Evolutionary conservation across 64 coral and sea anemone genomes (phyloP).

Genomic region (Montipora cactus): DNA sequence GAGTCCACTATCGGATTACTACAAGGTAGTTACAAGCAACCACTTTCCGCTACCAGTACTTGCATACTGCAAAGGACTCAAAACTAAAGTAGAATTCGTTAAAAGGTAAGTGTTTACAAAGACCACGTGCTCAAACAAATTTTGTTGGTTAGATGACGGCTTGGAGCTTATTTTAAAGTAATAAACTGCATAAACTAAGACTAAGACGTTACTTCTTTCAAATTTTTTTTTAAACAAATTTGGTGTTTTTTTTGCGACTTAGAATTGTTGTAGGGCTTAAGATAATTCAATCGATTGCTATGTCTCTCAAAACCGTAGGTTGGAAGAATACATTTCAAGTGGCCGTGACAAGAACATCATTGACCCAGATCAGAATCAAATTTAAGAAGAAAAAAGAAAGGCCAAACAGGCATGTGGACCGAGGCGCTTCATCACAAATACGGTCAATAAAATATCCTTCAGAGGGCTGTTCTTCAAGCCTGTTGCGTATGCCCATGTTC

Average conservation of each 20-base stretch:
- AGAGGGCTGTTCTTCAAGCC: slow-evolving; percentile 50
- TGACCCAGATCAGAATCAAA: slow-evolving; percentile 43
- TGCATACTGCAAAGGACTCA: slow-evolving; percentile 19
- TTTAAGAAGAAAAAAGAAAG: slow-evolving; percentile 55
- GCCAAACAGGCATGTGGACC: not conserved
- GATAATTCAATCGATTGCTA: not conserved
- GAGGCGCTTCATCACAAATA: not conserved
- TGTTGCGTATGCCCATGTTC: slow-evolving; percentile 24
- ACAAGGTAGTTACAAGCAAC: too few species aligned
- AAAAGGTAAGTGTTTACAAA: slow-evolving; percentile 5
- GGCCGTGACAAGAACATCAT: slow-evolving; percentile 56
- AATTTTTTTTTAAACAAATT: too few species aligned
- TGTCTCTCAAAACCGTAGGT: slow-evolving; percentile 7
- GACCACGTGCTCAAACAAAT: too few species aligned
- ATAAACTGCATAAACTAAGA: too few species aligned
- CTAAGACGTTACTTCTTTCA: too few species aligned
- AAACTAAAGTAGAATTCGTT: slow-evolving; percentile 41
- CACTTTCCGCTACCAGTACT: too few species aligned
- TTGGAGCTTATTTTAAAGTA: too few species aligned
- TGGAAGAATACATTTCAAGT: slow-evolving; percentile 56
- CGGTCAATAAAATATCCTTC: slow-evolving; percentile 26
- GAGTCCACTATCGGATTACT: too few species aligned
- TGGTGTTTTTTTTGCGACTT: too few species aligned
- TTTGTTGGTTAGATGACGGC: too few species aligned
- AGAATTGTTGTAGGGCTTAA: not conserved